phyloP scores from a whole-genome alignment of 2,113 vertebrate species.

The Protobothrops flavoviridis region DNA sequence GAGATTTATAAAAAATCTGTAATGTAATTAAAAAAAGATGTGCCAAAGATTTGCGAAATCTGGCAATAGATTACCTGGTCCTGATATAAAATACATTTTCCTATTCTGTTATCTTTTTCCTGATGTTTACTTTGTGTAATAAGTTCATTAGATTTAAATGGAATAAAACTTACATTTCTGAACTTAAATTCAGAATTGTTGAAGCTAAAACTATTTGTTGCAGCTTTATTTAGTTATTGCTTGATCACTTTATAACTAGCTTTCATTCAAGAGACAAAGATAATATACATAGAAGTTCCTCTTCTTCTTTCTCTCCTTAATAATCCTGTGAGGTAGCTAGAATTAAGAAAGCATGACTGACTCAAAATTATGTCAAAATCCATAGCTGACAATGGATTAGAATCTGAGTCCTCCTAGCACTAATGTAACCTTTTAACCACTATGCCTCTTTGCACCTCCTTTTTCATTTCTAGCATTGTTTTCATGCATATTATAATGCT shows the following conservation, averaged over 20 bases:
- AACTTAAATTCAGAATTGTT: background rate
- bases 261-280: background rate
- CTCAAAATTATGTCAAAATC: background rate
- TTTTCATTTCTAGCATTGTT: background rate
- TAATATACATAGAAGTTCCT: background rate
- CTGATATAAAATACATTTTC: background rate
- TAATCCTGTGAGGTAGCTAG: background rate
- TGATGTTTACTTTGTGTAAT: background rate
- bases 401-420: background rate
- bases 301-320: background rate
- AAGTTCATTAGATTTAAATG: background rate
- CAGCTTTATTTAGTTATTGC: background rate
- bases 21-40: background rate
- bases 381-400: background rate
- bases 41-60: background rate
- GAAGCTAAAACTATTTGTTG: background rate
- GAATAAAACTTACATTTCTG: background rate
- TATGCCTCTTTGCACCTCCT: background rate
- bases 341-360: background rate
- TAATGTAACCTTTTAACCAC: background rate
- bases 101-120: background rate
- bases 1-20: background rate
- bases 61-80: background rate
- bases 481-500: background rate
- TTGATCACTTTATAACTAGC: background rate